Base-by-base conservation (phyloP, 2,113 vertebrate species). In the Meles meles region DNA sequence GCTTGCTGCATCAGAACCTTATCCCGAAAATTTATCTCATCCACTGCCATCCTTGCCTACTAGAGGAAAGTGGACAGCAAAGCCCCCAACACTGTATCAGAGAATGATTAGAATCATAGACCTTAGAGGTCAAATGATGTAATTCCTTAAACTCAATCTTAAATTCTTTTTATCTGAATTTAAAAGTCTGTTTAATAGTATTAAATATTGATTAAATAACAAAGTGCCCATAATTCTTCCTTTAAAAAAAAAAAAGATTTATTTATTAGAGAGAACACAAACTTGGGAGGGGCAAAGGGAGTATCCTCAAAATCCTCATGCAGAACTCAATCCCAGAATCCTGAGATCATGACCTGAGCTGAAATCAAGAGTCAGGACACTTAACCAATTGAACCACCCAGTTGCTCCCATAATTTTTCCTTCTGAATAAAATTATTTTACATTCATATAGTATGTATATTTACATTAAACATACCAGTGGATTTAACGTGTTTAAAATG, bases 161-260 rank as follows among this genome's bases (percentile, higher is more conserved):
- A 84, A 84, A 1, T 88, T 77, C 31, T 81, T 95, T 86, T 85
- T 86, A 67, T 82, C 96, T 59, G 37, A 90, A 76, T 87, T 97
- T 90, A 82, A 65, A 92, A 90, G 59, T 55, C 67, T 71, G 27
- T 63, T 94, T 93, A 65, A 97, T 27, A 67, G 37, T 82, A 84
- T 31, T 61, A 96, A 94, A 84, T 91, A 52, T 29, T 92, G 23
- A 91, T 74, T 94, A 88, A 88, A 72, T 29, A 90, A 29, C 9
- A 72, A 52, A 11, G 17, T 81, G 80, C n/a, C 71, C 31, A 20
- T 95, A 85, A 47, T 67, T 67, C 63, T 67, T 67, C 63, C 63
- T 67, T 67, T 34, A 29, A 29, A 29, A 63, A 14, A 63, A 63
- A 63, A 63, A 14, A 27, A 12, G 2, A 67, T 67, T 65, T 65